phyloP scores from a whole-genome alignment of 2,888 invertebrate species.

The Drosophila formosana region DNA sequence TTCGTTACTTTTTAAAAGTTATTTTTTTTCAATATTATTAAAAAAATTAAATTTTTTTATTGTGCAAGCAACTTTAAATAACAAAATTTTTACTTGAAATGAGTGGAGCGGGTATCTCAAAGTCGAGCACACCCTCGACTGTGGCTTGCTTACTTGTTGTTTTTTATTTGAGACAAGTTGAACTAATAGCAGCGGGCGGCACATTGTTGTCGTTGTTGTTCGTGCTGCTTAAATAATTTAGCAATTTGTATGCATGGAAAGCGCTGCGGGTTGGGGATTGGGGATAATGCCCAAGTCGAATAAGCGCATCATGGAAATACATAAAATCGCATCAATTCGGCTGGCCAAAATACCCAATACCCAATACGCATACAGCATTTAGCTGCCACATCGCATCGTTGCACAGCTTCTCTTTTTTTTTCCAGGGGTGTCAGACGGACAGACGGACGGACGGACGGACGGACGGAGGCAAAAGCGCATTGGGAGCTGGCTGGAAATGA shows the following conservation, averaged over 20 bases:
- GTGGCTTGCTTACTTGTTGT: neutral
- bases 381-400: neutral
- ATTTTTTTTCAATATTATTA: too few relatives aligned
- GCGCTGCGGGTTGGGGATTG: constrained; percentile 65
- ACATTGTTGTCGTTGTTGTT: constrained; percentile 8
- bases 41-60: too few relatives aligned
- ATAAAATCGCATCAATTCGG: constrained; percentile 76
- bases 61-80: too few relatives aligned
- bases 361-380: constrained; percentile 20
- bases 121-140: too few relatives aligned
- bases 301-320: constrained; percentile 77
- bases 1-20: too few relatives aligned
- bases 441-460: neutral
- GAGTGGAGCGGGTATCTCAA: too few relatives aligned
- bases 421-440: neutral
- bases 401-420: neutral
- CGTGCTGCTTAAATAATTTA: constrained; percentile 75
- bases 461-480: constrained; percentile 20
- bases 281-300: constrained; percentile 74
- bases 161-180: constrained; percentile 51
- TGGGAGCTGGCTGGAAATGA: constrained; percentile 59
- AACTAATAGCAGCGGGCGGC: constrained; percentile 60
- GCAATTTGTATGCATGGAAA: constrained; percentile 80
- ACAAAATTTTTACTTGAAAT: too few relatives aligned
- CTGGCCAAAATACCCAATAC: constrained; percentile 26